Conservation (phyloP, 1,140 invertebrate genomes). For the Myzus persicae region DNA sequence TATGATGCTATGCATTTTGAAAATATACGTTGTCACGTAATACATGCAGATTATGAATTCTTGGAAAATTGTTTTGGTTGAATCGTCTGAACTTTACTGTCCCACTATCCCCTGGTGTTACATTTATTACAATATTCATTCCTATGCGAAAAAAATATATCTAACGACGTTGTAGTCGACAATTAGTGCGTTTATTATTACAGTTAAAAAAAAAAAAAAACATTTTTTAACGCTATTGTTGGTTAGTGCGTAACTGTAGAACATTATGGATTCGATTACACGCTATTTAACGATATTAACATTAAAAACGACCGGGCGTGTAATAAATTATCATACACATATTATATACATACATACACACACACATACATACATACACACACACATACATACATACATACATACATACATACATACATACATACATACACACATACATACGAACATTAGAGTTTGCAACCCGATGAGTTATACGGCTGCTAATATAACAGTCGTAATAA, state of each 20-base stretch:
- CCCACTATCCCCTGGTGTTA: neutral
- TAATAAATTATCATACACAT: neutral
- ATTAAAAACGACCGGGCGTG: too few relatives aligned
- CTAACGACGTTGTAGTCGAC: neutral
- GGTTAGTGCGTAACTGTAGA: neutral
- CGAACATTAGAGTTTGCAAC: neutral
- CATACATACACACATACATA: neutral
- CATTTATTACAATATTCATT: neutral
- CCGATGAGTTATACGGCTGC: neutral
- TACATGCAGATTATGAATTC: neutral
- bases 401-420: neutral
- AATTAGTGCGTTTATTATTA: conserved; percentile 1
- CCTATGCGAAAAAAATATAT: neutral
- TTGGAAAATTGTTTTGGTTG: neutral
- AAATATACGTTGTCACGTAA: neutral
- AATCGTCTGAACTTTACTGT: neutral
- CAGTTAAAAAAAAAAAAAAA: too few relatives aligned
- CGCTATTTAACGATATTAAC: neutral
- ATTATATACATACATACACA: too few relatives aligned
- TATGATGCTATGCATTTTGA: neutral
- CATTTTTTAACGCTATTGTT: neutral
- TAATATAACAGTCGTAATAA: neutral
- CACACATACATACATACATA: neutral
- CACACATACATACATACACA: too few relatives aligned
- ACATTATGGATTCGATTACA: neutral